phyloP scores from a whole-genome alignment of 2,888 invertebrate genomes.

The Xestoiulus laeticollis region DNA sequence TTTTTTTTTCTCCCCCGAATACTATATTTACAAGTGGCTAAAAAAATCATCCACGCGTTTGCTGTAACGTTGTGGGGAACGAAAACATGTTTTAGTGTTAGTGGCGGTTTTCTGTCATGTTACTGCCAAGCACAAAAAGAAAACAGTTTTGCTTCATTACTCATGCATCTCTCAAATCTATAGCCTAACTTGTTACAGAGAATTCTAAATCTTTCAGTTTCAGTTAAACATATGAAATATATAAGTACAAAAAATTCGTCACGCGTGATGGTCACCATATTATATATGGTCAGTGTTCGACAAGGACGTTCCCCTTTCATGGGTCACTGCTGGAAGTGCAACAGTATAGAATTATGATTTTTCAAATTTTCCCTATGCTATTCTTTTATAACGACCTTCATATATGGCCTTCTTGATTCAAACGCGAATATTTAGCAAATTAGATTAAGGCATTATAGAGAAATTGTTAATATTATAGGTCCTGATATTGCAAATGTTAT shows the following conservation, averaged over 20 bases:
- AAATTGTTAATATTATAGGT: no score
- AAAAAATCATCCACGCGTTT: constrained; percentile 21
- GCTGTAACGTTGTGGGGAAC: background rate
- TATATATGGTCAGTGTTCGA: background rate
- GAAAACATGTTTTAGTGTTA: constrained; percentile 14
- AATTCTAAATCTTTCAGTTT: background rate
- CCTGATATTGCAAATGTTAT: no score
- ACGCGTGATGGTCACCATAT: constrained; percentile 8
- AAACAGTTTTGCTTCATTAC: background rate
- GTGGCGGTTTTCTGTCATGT: constrained; percentile 7
- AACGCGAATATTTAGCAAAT: background rate
- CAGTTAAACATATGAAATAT: background rate
- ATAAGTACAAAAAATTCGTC: background rate
- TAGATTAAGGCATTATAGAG: no score
- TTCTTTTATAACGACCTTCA: background rate
- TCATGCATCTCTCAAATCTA: constrained; percentile 21
- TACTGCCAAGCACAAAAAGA: background rate
- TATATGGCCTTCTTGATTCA: background rate
- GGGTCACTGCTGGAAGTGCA: constrained; percentile 7
- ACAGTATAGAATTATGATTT: constrained; percentile 1
- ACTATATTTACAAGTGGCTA: background rate
- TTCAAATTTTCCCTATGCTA: background rate
- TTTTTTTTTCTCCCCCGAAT: background rate
- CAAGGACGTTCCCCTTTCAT: background rate
- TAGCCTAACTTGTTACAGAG: background rate